These are phyloP conservation scores for Stegostoma tigrinum DNA, from an alignment of 2,113 vertebrate genomes.

Conservation along the genomic window DNA sequence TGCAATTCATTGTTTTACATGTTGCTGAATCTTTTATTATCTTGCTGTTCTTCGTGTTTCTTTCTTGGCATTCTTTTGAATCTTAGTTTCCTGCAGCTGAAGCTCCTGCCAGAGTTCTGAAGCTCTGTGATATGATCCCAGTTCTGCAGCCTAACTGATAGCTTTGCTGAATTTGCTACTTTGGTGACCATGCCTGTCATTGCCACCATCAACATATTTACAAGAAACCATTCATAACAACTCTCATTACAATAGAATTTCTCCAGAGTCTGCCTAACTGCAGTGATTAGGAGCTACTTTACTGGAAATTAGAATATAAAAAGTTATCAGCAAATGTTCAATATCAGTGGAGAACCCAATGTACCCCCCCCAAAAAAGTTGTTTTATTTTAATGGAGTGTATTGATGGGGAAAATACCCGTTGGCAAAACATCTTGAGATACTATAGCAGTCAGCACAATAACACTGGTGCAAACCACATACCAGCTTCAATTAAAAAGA, in stretches of 20 bases:
- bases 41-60: not conserved
- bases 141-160: not conserved
- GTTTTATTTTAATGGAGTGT: not conserved
- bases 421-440: not conserved
- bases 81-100: not conserved
- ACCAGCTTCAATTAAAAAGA: not conserved
- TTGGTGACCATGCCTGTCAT: not conserved
- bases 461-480: not conserved
- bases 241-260: not conserved
- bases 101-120: not conserved
- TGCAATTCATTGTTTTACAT: not conserved
- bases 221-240: not conserved
- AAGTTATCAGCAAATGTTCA: not conserved
- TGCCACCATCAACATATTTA: not conserved
- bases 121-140: not conserved
- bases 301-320: not conserved
- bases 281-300: not conserved
- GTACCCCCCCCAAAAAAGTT: not conserved
- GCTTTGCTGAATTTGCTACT: not conserved
- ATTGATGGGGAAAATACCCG: not conserved
- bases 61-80: not conserved
- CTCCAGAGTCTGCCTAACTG: not conserved
- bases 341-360: not conserved
- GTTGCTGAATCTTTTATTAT: not conserved
- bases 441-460: not conserved